phyloP scores from a whole-genome alignment of 1,140 invertebrate genomes.

The Nasonia vitripennis region DNA sequence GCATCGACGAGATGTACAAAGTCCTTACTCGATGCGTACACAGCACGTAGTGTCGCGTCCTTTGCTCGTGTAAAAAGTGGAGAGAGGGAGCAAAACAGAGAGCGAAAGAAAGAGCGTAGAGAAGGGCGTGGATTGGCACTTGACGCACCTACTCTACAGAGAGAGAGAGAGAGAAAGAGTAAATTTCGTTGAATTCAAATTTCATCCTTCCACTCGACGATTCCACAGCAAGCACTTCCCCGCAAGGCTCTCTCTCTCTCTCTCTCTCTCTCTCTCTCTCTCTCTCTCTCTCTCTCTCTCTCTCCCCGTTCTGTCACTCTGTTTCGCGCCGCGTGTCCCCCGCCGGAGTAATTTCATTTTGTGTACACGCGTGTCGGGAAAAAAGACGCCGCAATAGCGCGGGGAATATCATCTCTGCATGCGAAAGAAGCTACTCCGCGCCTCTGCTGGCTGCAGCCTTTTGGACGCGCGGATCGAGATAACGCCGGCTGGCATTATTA shows the following conservation, averaged over 20 bases:
- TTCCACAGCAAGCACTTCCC: not conserved
- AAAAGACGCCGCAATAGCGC: conserved; percentile 28
- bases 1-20: not conserved
- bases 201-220: conserved; percentile 53
- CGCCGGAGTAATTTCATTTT: conserved; percentile 42
- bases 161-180: conserved; percentile 41
- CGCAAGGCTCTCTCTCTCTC: not conserved
- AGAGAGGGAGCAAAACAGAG: conserved; percentile 48
- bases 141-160: conserved; percentile 17
- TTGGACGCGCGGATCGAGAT: conserved; percentile 14
- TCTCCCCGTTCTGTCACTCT: conserved; percentile 41
- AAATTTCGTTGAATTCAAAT: conserved; percentile 61
- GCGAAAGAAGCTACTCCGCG: conserved; percentile 9
- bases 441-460: not conserved
- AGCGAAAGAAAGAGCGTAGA: conserved; percentile 41
- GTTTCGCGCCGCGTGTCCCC: conserved; percentile 44
- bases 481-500: not conserved
- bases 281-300: not conserved
- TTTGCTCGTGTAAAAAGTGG: not conserved
- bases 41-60: not conserved
- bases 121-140: conserved; percentile 49
- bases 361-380: conserved; percentile 11
- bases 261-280: too few species aligned
- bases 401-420: conserved; percentile 31
- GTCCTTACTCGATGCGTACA: too few species aligned